Percentiles rank a stretch among this genome's conserved stretches.
Evolutionary conservation across 2,797 vertebrate genomes (phyloP).

Genomic region (Halcyon leucocephala): DNA sequence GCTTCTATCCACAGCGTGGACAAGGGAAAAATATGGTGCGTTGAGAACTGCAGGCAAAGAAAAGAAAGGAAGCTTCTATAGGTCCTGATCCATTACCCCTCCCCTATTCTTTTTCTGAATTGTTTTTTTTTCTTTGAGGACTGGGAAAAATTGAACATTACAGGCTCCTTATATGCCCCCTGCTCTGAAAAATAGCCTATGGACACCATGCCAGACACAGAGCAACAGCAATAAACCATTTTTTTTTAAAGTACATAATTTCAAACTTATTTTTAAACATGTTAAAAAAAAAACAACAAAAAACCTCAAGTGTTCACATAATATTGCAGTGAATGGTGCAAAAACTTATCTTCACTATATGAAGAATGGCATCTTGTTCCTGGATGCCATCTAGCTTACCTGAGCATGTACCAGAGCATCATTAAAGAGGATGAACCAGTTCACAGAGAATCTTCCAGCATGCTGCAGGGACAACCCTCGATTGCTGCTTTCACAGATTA

Average conservation of each 20-base stretch:
- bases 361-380: background rate
- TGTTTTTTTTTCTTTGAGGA: background rate
- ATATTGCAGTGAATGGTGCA: background rate
- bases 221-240: background rate
- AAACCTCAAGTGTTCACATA: background rate
- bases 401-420: conserved; percentile 94
- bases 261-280: background rate
- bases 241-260: background rate
- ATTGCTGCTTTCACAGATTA: conserved; percentile 95
- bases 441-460: conserved; percentile 91
- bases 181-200: background rate
- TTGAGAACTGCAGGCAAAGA: conserved; percentile 89
- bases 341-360: background rate
- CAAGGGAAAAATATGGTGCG: conserved; percentile 94
- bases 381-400: conserved; percentile 76
- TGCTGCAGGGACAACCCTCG: conserved; percentile 90
- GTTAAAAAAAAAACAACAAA: background rate
- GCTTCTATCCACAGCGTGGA: conserved; percentile 95
- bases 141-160: background rate
- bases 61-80: background rate
- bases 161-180: background rate
- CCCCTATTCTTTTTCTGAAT: background rate
- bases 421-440: conserved; percentile 96
- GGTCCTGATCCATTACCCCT: background rate
- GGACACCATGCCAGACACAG: background rate